Conservation (phyloP, 2,888 invertebrate genomes). For the Muscina levida region DNA sequence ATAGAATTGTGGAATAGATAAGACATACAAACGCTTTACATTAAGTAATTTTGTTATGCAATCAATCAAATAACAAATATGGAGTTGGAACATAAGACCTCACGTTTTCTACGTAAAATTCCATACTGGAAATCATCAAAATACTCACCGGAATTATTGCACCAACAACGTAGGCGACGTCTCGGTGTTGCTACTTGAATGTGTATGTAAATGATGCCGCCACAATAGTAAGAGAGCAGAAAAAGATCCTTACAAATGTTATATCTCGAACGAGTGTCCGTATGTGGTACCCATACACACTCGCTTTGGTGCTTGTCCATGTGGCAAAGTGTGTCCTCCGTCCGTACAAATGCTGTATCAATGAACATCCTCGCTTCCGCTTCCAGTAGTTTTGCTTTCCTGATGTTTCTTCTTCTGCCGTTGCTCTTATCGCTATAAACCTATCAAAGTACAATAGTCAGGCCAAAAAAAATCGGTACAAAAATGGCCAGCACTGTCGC, state of each 20-base stretch:
- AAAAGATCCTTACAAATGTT: not conserved
- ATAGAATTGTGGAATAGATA: not conserved
- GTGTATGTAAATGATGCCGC: too few relatives aligned
- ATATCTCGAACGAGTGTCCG: constrained; percentile 5
- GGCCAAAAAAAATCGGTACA: constrained; percentile 12
- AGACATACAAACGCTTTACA: too few relatives aligned
- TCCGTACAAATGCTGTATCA: constrained; percentile 35
- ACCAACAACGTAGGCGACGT: too few relatives aligned
- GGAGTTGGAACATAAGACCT: too few relatives aligned
- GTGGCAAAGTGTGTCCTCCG: constrained; percentile 20
- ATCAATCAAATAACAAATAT: too few relatives aligned
- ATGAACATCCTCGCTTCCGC: constrained; percentile 48
- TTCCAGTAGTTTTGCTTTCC: constrained; percentile 39
- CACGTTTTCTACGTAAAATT: too few relatives aligned
- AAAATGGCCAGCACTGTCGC: constrained; percentile 35
- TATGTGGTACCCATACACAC: not conserved
- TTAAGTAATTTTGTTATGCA: too few relatives aligned
- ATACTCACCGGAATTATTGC: too few relatives aligned
- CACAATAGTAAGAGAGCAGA: not conserved
- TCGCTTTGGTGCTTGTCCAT: constrained; percentile 10
- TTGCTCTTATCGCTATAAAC: constrained; percentile 44
- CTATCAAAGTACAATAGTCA: constrained; percentile 52
- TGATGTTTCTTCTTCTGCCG: constrained; percentile 15
- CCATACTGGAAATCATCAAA: too few relatives aligned
- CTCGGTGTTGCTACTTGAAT: too few relatives aligned